Percentiles rank a stretch among this genome's conserved stretches.
These are phyloP conservation scores for Drosophila pallidifrons DNA, from an alignment of 1,140 invertebrate species.

Conservation along the genomic window DNA sequence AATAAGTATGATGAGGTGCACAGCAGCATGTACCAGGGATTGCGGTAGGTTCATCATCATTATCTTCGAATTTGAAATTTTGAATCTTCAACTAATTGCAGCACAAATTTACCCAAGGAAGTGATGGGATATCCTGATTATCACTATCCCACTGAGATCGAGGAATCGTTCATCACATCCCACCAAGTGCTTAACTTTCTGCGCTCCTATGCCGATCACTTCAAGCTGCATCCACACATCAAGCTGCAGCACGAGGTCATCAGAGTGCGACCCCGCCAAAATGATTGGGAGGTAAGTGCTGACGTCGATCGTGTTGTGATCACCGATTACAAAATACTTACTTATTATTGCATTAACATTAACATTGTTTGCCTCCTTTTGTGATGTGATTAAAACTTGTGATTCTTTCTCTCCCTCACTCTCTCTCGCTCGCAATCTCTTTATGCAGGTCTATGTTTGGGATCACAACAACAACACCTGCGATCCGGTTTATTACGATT, in stretches of 20 bases:
- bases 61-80: not conserved
- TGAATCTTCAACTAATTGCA: slow-evolving; percentile 76
- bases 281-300: slow-evolving; percentile 81
- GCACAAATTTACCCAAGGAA: slow-evolving; percentile 96
- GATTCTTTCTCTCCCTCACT: not conserved
- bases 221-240: slow-evolving; percentile 77
- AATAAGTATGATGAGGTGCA: slow-evolving; percentile 92
- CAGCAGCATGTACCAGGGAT: slow-evolving; percentile 92
- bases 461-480: slow-evolving; percentile 86
- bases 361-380: too few relatives aligned
- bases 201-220: slow-evolving; percentile 91
- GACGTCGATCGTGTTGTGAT: slow-evolving; percentile 37
- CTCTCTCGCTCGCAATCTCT: not conserved
- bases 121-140: slow-evolving; percentile 96
- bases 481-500: slow-evolving; percentile 89
- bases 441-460: slow-evolving; percentile 84
- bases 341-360: not conserved
- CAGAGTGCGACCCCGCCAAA: slow-evolving; percentile 74
- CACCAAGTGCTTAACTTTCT: slow-evolving; percentile 93
- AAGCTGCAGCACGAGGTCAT: slow-evolving; percentile 83
- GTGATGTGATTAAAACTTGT: too few relatives aligned
- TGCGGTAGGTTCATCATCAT: slow-evolving; percentile 62
- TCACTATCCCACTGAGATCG: slow-evolving; percentile 88
- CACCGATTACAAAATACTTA: slow-evolving; percentile 1
- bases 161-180: slow-evolving; percentile 92